A percentile compares a stretch with the other conserved stretches of the same genome.
Evolutionary conservation across 2,113 vertebrate genomes (phyloP).

Genomic region (Noturus placidus): DNA sequence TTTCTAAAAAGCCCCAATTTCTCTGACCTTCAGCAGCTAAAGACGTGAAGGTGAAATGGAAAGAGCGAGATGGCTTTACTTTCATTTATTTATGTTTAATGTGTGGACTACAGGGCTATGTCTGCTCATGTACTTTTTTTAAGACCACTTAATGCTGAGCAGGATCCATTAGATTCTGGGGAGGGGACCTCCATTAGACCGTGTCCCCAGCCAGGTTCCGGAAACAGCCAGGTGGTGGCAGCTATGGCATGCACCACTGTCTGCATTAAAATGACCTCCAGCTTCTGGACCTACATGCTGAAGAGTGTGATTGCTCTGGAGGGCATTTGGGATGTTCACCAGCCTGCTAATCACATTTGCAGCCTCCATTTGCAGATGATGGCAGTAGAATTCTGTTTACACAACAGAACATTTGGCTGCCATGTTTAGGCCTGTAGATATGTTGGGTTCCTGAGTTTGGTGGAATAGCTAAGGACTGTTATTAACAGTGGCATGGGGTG

Average conservation of each 20-base stretch:
- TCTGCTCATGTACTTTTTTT: conserved; percentile 31
- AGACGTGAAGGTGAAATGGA: conserved; percentile 37
- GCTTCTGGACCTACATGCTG: neutral
- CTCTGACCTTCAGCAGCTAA: conserved; percentile 54
- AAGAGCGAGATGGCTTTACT: conserved; percentile 51
- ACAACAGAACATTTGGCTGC: neutral
- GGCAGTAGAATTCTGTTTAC: conserved; percentile 17
- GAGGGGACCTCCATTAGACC: conserved; percentile 47
- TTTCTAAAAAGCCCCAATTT: conserved; percentile 53
- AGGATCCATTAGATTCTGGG: conserved; percentile 39
- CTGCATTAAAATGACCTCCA: conserved; percentile 31
- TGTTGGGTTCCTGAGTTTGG: neutral
- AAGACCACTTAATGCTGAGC: conserved; percentile 51
- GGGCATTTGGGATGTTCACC: neutral
- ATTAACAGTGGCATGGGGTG: neutral
- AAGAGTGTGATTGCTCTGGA: conserved; percentile 2
- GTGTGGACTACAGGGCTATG: conserved; percentile 37
- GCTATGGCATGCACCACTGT: conserved; percentile 21
- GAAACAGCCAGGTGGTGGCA: neutral
- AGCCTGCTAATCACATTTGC: conserved; percentile 23
- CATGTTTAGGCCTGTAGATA: neutral
- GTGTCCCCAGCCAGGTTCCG: neutral
- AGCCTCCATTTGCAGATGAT: conserved; percentile 13
- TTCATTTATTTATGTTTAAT: conserved; percentile 65
- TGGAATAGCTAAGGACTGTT: neutral